Conservation (phyloP, 2,797 vertebrate genomes). For the Microctenopoma stevenorrisi region DNA sequence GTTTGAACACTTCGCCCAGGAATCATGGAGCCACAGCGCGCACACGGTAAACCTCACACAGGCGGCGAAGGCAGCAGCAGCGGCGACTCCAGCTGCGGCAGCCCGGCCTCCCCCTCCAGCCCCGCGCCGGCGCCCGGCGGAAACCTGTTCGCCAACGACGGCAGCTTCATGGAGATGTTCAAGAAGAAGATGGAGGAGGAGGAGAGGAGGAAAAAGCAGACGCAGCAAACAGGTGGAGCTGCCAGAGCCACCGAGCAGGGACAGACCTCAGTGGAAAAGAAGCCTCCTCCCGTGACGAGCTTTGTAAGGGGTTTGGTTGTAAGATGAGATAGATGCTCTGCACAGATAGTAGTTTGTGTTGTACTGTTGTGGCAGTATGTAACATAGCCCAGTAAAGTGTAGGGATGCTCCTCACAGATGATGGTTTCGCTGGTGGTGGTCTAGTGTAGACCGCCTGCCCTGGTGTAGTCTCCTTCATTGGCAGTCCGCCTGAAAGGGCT, state of each 20-base stretch:
- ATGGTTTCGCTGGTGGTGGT: conserved; percentile 64
- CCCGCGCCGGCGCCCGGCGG: conserved; percentile 62
- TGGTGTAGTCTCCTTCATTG: conserved; percentile 89
- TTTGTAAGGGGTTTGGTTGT: conserved; percentile 88
- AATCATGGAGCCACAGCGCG: conserved; percentile 70
- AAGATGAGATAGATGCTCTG: conserved; percentile 68
- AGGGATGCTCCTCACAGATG: conserved; percentile 56
- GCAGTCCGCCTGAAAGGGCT: conserved; percentile 83
- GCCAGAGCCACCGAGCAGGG: conserved; percentile 71
- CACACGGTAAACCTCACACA: conserved; percentile 30
- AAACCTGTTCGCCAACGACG: conserved; percentile 95
- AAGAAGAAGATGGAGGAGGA: conserved; percentile 95
- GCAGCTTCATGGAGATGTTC: conserved; percentile 97
- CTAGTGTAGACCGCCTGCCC: conserved; percentile 80
- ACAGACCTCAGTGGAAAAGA: conserved; percentile 81
- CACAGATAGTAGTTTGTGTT: conserved; percentile 1
- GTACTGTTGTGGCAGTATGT: conserved; percentile 4
- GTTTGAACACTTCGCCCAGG: conserved; percentile 8
- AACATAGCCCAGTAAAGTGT: conserved; percentile 36
- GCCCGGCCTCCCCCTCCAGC: conserved; percentile 69
- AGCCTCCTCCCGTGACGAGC: conserved; percentile 82
- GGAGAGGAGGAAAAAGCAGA: conserved; percentile 85
- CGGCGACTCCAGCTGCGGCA: conserved; percentile 70
- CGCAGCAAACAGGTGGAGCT: conserved; percentile 78
- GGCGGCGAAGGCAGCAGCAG: conserved; percentile 52